Percentiles rank a stretch among this genome's conserved stretches.
Evolutionary conservation across 2,888 invertebrate species (phyloP).

Genomic region (Ophonus ardosiacus): DNA sequence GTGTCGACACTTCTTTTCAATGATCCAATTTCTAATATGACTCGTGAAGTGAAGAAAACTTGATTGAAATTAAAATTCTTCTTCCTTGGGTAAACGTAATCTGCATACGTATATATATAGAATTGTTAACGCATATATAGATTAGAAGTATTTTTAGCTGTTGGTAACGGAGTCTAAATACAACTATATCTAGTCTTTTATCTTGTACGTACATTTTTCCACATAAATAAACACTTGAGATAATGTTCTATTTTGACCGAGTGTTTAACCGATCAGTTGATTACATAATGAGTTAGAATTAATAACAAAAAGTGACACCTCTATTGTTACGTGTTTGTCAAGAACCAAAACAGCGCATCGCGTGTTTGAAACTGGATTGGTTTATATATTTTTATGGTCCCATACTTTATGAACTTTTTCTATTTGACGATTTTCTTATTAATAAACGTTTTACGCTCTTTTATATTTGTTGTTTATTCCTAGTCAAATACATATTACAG

Average conservation of each 20-base stretch:
- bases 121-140: background rate
- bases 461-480: conserved; percentile 13
- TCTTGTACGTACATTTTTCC: background rate
- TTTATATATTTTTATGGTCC: conserved; percentile 30
- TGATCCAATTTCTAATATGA: conserved; percentile 55
- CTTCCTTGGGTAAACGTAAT: background rate
- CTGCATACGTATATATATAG: background rate
- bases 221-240: conserved; percentile 24
- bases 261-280: conserved; percentile 24
- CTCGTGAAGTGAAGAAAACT: conserved; percentile 37
- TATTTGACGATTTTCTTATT: conserved; percentile 29
- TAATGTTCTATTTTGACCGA: conserved; percentile 32
- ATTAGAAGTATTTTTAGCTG: background rate
- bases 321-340: conserved; percentile 36
- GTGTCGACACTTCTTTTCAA: conserved; percentile 54
- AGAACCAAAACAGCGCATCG: conserved; percentile 34
- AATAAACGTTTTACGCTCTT: conserved; percentile 26
- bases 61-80: background rate
- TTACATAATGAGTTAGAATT: conserved; percentile 44
- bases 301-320: conserved; percentile 43
- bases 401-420: conserved; percentile 25
- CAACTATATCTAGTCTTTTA: background rate
- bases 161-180: background rate
- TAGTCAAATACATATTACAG: background rate
- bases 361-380: conserved; percentile 19